Evolutionary conservation across 1,140 invertebrate genomes (phyloP).

Genomic region (Ceratosolen solmsi): DNA sequence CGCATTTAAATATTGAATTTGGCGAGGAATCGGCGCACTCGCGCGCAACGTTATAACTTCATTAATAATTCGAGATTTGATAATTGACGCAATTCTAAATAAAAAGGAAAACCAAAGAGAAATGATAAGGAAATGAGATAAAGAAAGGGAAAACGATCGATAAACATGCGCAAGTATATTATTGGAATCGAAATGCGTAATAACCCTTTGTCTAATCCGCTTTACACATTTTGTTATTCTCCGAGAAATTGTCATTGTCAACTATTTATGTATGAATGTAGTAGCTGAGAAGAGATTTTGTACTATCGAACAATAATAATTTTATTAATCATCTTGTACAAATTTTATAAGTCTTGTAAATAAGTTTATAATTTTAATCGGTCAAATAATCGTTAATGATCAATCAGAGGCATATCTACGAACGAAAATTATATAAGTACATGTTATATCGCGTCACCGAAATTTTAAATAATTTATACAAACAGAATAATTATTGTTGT

Average conservation of each 20-base stretch:
- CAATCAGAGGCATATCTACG: background rate
- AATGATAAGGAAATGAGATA: too few relatives aligned
- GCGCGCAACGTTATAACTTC: background rate
- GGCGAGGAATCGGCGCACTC: background rate
- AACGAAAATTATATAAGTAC: background rate
- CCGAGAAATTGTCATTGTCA: slow-evolving; percentile 1
- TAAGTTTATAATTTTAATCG: slow-evolving; percentile 20
- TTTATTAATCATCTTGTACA: background rate
- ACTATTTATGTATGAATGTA: slow-evolving; percentile 25
- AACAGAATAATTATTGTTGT: background rate
- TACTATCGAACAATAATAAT: background rate
- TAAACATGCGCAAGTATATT: too few relatives aligned
- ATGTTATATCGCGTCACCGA: background rate
- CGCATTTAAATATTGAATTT: background rate
- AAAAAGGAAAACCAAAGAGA: too few relatives aligned
- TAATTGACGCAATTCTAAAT: background rate
- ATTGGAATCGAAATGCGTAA: too few relatives aligned
- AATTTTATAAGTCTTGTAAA: slow-evolving; percentile 12
- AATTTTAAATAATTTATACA: slow-evolving; percentile 15
- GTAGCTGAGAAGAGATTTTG: slow-evolving; percentile 8
- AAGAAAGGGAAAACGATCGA: too few relatives aligned
- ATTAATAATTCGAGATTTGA: background rate
- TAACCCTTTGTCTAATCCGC: too few relatives aligned
- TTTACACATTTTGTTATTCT: background rate
- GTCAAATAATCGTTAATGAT: background rate